A percentile compares a stretch with the other conserved stretches of the same genome.
These are phyloP conservation scores for Heterohyrax brucei DNA, from an alignment of 2,797 vertebrate genomes.

Conservation along the genomic window DNA sequence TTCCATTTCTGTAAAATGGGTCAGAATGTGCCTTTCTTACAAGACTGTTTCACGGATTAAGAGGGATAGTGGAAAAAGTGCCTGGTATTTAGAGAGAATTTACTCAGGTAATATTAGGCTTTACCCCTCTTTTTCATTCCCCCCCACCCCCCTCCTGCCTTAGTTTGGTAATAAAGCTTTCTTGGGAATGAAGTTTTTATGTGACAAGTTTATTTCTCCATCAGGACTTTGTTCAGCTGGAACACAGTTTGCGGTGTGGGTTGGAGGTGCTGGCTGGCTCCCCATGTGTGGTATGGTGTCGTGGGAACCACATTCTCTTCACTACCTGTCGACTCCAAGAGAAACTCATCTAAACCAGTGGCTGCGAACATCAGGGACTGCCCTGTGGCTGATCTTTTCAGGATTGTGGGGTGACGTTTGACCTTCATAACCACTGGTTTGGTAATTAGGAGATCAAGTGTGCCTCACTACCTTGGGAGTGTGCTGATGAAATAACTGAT, in stretches of 20 bases:
- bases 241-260: rapidly evolving
- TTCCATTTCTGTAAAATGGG: slow-evolving; percentile 63
- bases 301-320: not conserved
- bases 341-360: not conserved
- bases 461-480: slow-evolving; percentile 20
- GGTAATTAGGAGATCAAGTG: slow-evolving; percentile 22
- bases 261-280: not conserved
- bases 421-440: slow-evolving; percentile 25
- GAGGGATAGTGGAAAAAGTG: slow-evolving; percentile 32
- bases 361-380: not conserved
- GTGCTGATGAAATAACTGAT: slow-evolving; percentile 33
- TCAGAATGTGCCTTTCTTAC: not conserved
- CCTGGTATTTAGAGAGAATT: slow-evolving; percentile 43
- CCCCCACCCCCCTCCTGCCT: not conserved
- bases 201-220: slow-evolving; percentile 69
- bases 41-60: slow-evolving; percentile 15
- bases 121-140: not conserved
- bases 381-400: not conserved
- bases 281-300: not conserved
- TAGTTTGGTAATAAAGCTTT: slow-evolving; percentile 48
- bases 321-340: not conserved
- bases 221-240: not conserved
- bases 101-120: slow-evolving; percentile 35
- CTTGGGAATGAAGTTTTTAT: slow-evolving; percentile 59
- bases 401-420: not conserved